Conservation (phyloP, 2,888 invertebrate genomes). For the Apamea anceps region DNA sequence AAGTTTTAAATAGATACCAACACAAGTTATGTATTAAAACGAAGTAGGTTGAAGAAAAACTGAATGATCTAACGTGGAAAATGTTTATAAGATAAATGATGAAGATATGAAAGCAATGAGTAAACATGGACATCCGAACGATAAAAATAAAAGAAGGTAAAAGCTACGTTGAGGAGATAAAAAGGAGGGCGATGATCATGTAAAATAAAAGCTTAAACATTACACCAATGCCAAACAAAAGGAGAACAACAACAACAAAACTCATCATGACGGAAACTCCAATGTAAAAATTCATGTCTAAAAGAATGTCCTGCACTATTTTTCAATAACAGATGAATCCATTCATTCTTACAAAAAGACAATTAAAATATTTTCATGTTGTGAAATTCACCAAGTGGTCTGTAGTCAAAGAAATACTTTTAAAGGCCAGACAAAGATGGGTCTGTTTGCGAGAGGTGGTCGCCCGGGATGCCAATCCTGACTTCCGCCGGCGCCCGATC, state of each 20-base stretch:
- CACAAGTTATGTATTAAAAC: background rate
- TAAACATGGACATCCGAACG: background rate
- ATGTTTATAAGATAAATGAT: background rate
- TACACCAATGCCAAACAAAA: conserved; percentile 4
- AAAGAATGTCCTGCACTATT: background rate
- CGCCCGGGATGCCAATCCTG: conserved; percentile 80
- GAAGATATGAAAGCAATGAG: background rate
- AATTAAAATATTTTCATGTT: conserved; percentile 30
- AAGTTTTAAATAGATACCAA: background rate
- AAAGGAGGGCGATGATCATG: background rate
- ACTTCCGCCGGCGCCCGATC: conserved; percentile 88
- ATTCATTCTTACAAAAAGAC: conserved; percentile 37
- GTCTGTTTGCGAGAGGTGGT: conserved; percentile 80
- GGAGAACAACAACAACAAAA: background rate
- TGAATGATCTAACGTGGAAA: background rate
- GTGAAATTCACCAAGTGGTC: conserved; percentile 31
- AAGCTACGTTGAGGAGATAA: background rate
- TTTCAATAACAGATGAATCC: conserved; percentile 25
- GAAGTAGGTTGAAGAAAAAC: background rate
- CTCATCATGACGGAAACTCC: background rate
- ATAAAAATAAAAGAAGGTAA: background rate
- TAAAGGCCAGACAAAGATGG: conserved; percentile 74
- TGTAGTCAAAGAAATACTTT: conserved; percentile 51
- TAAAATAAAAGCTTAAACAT: conserved; percentile 2
- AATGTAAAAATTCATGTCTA: background rate